Evolutionary conservation across 2,113 vertebrate species (phyloP), one percentile per base, ranked within the genome.

Genomic region (Oreochromis tanganicae): DNA sequence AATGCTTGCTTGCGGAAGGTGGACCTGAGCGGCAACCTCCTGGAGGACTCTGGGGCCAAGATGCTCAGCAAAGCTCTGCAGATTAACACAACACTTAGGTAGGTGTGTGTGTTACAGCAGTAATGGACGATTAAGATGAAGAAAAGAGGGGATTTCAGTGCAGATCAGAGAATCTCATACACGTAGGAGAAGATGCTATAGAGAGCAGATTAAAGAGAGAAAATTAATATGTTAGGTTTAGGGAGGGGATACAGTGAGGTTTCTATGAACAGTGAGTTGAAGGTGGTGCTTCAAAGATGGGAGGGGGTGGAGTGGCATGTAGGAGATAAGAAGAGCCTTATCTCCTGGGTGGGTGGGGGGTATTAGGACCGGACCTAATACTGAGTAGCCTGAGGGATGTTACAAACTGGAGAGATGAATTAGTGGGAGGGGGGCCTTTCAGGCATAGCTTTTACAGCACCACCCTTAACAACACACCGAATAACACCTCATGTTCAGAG

Each of bases 61-160:
- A 98, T 98, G 98, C 96, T 98, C 21, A 98, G 97, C 85, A 98
- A 98, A 92, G 97, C 98, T 17, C 91, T 98, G 88, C 97, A 98
- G 94, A 98, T 98, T 93, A 98, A 98, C 91, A 98, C 97, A 38
- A 98, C 97, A 1, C 97, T 98, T 81, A 97, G 98, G 98, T 98
- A 5, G 24, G 66, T 87, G 32, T 5, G 11, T 14, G 2, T 4
- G 29, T 19, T 86, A 50, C 17, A 78, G 16, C 73, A 78, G 16
- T 50, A 32, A 32, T 50, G 4, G 27, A 1, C 17, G 2, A 50
- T 78, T 50, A 78, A 78, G 46, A 78, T 78, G 43, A 19, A 50
- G 46, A 50, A 78, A 52, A 78, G 46, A 78, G 38, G 66, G 32
- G 32, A 68, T 86, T 63, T 84, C 11, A 14, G n/a, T 48, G 14